These are phyloP conservation scores for Prionace glauca DNA, from an alignment of 2,797 vertebrate genomes.

Conservation along the genomic window DNA sequence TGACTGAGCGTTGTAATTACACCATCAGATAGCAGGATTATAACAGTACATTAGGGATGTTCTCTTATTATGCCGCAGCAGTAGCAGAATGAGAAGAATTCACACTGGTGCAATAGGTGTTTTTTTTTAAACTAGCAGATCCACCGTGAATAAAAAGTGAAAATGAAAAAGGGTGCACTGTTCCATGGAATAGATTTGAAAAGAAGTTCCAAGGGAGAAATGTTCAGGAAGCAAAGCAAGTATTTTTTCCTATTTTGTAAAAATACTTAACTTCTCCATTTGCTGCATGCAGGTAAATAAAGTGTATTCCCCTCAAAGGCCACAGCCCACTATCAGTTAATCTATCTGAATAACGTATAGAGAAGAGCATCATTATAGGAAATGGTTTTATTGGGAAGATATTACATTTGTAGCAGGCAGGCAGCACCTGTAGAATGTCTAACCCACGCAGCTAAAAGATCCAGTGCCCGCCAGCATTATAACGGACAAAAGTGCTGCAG, in stretches of 20 bases:
- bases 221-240: neutral
- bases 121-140: neutral
- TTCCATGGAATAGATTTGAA: neutral
- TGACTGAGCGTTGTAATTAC: neutral
- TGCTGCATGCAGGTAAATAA: neutral
- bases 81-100: neutral
- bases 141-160: neutral
- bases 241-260: neutral
- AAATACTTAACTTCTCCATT: neutral
- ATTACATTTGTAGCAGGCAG: neutral
- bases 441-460: neutral
- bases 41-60: neutral
- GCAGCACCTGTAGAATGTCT: neutral
- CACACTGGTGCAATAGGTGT: neutral
- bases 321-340: neutral
- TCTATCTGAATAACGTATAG: neutral
- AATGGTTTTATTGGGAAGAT: neutral
- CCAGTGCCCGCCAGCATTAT: neutral
- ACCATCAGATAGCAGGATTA: slow-evolving; percentile 1
- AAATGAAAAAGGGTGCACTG: neutral
- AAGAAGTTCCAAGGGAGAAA: neutral
- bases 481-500: neutral
- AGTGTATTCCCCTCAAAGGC: neutral
- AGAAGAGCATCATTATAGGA: neutral
- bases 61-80: neutral